Conservation (phyloP, 2,797 vertebrate species). For the Sebastiscus albofasciatus region DNA sequence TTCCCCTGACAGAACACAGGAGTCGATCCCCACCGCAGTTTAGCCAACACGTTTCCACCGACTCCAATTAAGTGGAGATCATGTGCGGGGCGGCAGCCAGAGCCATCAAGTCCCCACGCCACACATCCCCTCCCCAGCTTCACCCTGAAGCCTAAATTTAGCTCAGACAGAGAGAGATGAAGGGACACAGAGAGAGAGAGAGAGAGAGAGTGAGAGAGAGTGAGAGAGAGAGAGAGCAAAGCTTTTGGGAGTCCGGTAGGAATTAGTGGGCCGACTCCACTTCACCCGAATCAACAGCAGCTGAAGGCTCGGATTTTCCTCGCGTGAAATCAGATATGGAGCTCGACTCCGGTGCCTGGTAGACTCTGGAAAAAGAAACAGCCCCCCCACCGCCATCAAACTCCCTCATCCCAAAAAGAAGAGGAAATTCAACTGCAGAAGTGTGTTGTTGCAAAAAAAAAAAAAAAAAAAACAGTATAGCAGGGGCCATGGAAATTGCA, state of each 20-base stretch:
- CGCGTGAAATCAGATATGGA: conserved; percentile 81
- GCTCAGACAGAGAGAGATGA: conserved; percentile 45
- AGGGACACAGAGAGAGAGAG: conserved; percentile 22
- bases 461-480: conserved; percentile 35
- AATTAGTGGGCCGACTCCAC: conserved; percentile 79
- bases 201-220: conserved; percentile 37
- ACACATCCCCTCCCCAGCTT: conserved; percentile 46
- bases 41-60: conserved; percentile 76
- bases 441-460: conserved; percentile 61
- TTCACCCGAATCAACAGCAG: conserved; percentile 82
- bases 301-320: conserved; percentile 81
- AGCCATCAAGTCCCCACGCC: conserved; percentile 57
- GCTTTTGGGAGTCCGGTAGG: conserved; percentile 75
- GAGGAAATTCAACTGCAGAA: conserved; percentile 74
- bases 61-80: conserved; percentile 75
- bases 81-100: conserved; percentile 62
- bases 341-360: conserved; percentile 69
- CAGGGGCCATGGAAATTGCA: conserved; percentile 78
- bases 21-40: conserved; percentile 74
- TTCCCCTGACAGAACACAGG: conserved; percentile 77
- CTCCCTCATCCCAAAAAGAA: conserved; percentile 69
- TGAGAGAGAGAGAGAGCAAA: conserved; percentile 21
- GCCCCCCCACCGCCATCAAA: conserved; percentile 62
- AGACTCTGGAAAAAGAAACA: conserved; percentile 83
- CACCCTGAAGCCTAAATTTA: conserved; percentile 74